Evolutionary conservation across 2,888 invertebrate genomes (phyloP), one percentile per base, ranked within the genome.

Genomic region (Uropetala carovei): DNA sequence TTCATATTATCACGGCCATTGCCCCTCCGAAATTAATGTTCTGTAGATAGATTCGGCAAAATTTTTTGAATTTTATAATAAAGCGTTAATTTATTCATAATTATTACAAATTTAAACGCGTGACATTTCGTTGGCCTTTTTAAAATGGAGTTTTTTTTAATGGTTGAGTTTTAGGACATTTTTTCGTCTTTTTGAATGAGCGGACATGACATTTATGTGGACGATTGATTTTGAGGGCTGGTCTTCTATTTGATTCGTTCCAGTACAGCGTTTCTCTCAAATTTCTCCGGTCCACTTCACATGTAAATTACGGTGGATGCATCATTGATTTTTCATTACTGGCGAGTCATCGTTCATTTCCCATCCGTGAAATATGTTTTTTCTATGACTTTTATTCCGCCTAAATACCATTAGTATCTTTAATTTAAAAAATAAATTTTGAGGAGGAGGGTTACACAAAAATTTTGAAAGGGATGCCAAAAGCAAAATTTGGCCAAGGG

Each of bases 161-260:
- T 68, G 27, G 75, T 22, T 75, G 75, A 75, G 22, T 27, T 75
- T 18, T 11, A 27, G 75, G 22, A 27, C 22, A 75, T 75, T 75
- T 27, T 75, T 75, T 27, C 27, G 22, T 75, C 75, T 75, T 18
- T 68, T 68, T 68, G 68, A 68, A 68, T 27, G 75, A 75, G 27
- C 27, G 75, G 14, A 27, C 22, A 75, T 75, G 75, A 75, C n/a
- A 75, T 75, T 75, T n/a, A 75, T 27, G 75, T 75, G 75, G 75
- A 22, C 75, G 75, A 27, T 27, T 75, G 22, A 68, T 75, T 27
- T 11, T 22, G 7, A 13, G 8, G 75, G 27, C 75, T 27, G 22
- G 22, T 75, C 75, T 27, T 75, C 83, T 83, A n/a, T 89, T 43
- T 89, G 64, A n/a, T n/a, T 85, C 68, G 60, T 68, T 89, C 43